These are phyloP conservation scores for Hapalemur alaotrensis DNA, from an alignment of 2,797 vertebrate species.

Conservation along the genomic window DNA sequence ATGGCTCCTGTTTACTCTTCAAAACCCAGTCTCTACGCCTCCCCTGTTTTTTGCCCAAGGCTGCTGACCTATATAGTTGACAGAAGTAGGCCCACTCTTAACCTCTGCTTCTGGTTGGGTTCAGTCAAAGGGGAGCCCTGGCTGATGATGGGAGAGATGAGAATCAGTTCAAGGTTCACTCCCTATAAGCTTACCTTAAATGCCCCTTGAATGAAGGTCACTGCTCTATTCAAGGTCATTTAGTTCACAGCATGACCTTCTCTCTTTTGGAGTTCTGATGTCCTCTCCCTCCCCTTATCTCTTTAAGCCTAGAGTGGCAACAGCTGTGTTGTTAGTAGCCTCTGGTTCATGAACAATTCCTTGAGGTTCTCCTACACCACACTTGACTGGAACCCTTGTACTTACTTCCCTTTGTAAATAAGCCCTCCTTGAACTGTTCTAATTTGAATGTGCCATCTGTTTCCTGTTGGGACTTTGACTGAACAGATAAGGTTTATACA, in stretches of 20 bases:
- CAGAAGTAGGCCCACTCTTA: neutral
- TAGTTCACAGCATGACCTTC: neutral
- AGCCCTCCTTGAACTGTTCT: neutral
- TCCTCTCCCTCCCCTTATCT: neutral
- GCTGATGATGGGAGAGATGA: neutral
- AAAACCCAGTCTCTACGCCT: neutral
- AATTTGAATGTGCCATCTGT: neutral
- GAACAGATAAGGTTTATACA: neutral
- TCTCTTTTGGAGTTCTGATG: neutral
- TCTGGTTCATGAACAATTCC: neutral
- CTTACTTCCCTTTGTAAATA: neutral
- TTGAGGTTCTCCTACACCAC: neutral
- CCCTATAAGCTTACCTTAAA: neutral
- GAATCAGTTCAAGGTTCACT: neutral
- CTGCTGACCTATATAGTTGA: neutral
- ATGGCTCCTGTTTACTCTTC: neutral
- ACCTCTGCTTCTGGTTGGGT: neutral
- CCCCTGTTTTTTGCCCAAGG: neutral
- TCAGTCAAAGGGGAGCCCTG: neutral
- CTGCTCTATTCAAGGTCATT: neutral
- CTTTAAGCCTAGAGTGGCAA: neutral
- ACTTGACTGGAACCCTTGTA: neutral
- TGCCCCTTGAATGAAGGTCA: neutral
- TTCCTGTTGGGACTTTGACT: neutral
- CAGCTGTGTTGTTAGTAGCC: neutral